These are phyloP conservation scores for Mellilla xanthometata DNA, from an alignment of 2,888 invertebrate genomes.

Conservation along the genomic window DNA sequence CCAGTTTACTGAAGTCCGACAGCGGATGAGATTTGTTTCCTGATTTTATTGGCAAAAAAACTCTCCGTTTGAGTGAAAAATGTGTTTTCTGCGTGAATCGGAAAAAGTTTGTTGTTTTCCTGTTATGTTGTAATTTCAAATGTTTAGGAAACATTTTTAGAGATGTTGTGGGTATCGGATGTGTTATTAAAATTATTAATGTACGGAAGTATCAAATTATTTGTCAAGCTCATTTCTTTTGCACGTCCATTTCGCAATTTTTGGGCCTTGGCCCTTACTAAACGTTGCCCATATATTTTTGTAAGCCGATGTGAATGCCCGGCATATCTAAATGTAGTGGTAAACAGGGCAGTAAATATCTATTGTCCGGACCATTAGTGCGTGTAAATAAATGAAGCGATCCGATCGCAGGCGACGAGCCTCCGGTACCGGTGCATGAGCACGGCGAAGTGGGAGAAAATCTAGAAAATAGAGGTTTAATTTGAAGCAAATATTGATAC, in stretches of 20 bases:
- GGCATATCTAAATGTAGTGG: slow-evolving; percentile 38
- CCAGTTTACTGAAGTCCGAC: slow-evolving; percentile 51
- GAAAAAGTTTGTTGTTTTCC: slow-evolving; percentile 21
- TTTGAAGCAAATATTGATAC: not conserved
- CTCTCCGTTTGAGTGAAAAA: slow-evolving; percentile 20
- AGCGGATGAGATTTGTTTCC: slow-evolving; percentile 50
- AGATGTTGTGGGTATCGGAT: no score
- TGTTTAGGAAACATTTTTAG: slow-evolving; percentile 3
- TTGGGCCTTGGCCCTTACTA: no score
- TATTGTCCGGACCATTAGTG: slow-evolving; percentile 53
- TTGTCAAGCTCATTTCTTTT: no score
- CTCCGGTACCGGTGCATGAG: slow-evolving; percentile 19
- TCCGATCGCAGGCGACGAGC: slow-evolving; percentile 37
- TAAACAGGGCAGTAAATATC: slow-evolving; percentile 54
- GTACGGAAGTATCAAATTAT: no score
- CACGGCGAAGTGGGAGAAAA: slow-evolving; percentile 1
- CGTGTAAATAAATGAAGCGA: slow-evolving; percentile 50
- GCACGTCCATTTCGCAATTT: no score
- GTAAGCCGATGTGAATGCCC: slow-evolving; percentile 27
- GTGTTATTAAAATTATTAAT: not conserved
- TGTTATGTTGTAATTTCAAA: slow-evolving; percentile 10
- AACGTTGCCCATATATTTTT: slow-evolving; percentile 5
- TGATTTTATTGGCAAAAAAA: slow-evolving; percentile 37
- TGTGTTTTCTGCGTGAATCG: slow-evolving; percentile 22
- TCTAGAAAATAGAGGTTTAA: slow-evolving; percentile 6